phyloP scores from a whole-genome alignment of 2,888 invertebrate genomes.

The Netelia fuscicornis region DNA sequence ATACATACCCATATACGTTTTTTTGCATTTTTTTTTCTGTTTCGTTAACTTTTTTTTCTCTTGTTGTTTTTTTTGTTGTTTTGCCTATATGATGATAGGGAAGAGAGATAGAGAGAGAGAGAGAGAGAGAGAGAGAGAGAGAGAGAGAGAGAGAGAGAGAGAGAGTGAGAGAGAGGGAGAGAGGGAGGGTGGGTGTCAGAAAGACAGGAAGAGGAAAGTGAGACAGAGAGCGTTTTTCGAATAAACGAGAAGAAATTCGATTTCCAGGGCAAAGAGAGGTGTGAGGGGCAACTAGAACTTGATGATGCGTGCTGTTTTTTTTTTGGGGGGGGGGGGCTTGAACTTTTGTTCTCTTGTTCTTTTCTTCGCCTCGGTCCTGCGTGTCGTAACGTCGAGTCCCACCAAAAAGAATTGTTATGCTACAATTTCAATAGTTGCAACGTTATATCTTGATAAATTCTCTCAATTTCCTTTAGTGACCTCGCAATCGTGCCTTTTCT shows the following conservation, averaged over 20 bases:
- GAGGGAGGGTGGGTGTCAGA: constrained; percentile 52
- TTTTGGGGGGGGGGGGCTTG: neutral
- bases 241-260: constrained; percentile 60
- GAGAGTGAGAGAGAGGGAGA: too few species aligned
- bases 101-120: constrained; percentile 64
- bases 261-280: constrained; percentile 21
- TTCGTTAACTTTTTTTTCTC: neutral
- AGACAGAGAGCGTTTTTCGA: constrained; percentile 62
- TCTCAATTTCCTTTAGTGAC: neutral
- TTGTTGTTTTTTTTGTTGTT: constrained; percentile 53
- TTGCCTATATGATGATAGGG: constrained; percentile 64
- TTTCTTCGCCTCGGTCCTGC: neutral
- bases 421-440: neutral
- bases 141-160: neutral
- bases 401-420: neutral
- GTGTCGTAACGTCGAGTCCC: neutral
- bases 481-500: neutral
- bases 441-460: neutral
- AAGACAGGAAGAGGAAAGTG: constrained; percentile 59
- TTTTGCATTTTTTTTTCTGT: constrained; percentile 37
- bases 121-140: constrained; percentile 63
- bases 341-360: neutral
- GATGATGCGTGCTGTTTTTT: constrained; percentile 10
- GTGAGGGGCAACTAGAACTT: neutral
- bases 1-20: constrained; percentile 64